Evolutionary conservation across 2,797 vertebrate genomes (phyloP), one percentile per base, ranked within the genome.

Genomic region (Silurus lanzhouensis): DNA sequence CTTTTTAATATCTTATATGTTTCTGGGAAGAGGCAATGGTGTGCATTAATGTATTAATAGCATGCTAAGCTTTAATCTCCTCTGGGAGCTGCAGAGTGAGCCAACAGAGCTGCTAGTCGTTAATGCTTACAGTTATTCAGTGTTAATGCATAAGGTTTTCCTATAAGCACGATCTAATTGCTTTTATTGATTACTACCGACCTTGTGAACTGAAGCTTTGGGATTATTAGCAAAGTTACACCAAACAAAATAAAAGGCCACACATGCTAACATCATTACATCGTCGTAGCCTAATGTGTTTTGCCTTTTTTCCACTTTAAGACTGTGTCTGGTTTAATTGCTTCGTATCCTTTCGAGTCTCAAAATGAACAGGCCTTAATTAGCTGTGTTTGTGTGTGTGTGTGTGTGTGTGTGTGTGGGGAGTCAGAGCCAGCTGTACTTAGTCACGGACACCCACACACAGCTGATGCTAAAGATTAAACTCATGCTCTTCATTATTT

Each of bases 401-500:
- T 83, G 76, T 71, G 55, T 85, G 71, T 85, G 87, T 85, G 58
- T 82, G 76, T 70, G 55, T 85, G 71, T 85, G 87, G 85, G 71
- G 55, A 71, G 79, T 78, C 19, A 64, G 31, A 86, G 88, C 90
- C 92, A 92, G 92, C 91, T 91, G 91, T 89, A 92, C 89, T 93
- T 92, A 92, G 90, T 93, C 92, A 91, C 89, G 90, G 92, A 93
- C 92, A 87, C 93, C 93, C 92, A 94, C 93, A 92, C 93, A 93
- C 92, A 94, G 92, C 92, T 94, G 94, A 95, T 93, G 90, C 90
- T 92, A 89, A 92, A 91, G 92, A 93, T 94, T 93, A 90, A 93
- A 89, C 90, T 87, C 91, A 79, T 86, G 83, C 87, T 81, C 86
- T 81, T 85, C 76, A 66, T 78, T 57, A 22, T 81, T 79, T 57